Evolutionary conservation across 2,113 vertebrate species (phyloP).

Genomic region (Anhinga rufa): DNA sequence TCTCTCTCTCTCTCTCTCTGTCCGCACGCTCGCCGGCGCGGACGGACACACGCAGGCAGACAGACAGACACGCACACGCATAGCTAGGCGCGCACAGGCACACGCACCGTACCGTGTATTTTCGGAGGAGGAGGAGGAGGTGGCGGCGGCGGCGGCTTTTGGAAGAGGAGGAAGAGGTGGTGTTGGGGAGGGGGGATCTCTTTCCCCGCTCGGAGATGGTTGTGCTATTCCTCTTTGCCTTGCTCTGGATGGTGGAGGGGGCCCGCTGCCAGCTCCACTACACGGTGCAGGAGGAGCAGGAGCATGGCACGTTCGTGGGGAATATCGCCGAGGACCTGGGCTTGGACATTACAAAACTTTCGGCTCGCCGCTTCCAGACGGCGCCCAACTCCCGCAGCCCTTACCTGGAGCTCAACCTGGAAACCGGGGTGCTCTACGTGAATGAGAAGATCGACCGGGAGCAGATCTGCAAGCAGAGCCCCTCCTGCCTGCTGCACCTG

Average conservation of each 20-base stretch:
- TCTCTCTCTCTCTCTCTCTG: background rate
- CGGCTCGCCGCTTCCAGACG: slow-evolving; percentile 91
- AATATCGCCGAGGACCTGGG: slow-evolving; percentile 98
- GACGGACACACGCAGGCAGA: background rate
- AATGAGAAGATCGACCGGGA: slow-evolving; percentile 95
- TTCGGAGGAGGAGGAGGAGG: slow-evolving; percentile 26
- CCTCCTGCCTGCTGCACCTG: slow-evolving; percentile 91
- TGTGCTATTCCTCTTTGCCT: slow-evolving; percentile 82
- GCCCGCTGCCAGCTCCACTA: slow-evolving; percentile 91
- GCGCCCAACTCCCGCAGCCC: slow-evolving; percentile 90
- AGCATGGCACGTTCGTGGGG: slow-evolving; percentile 95
- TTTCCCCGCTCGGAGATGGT: slow-evolving; percentile 87
- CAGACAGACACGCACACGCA: background rate
- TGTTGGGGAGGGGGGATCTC: slow-evolving; percentile 64
- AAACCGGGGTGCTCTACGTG: slow-evolving; percentile 91
- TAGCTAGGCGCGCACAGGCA: background rate
- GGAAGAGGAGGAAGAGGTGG: slow-evolving; percentile 55
- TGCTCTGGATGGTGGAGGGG: slow-evolving; percentile 83
- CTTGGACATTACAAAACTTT: slow-evolving; percentile 97
- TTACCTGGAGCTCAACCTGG: slow-evolving; percentile 94
- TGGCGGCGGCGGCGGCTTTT: slow-evolving; percentile 2
- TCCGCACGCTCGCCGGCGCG: slow-evolving; percentile 22
- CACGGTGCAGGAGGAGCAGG: slow-evolving; percentile 95
- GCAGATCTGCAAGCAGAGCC: slow-evolving; percentile 92
- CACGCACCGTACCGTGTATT: background rate